Percentiles rank a stretch among this genome's conserved stretches.
phyloP scores from a whole-genome alignment of 2,113 vertebrate species.

The Coptodon bakossiorum region DNA sequence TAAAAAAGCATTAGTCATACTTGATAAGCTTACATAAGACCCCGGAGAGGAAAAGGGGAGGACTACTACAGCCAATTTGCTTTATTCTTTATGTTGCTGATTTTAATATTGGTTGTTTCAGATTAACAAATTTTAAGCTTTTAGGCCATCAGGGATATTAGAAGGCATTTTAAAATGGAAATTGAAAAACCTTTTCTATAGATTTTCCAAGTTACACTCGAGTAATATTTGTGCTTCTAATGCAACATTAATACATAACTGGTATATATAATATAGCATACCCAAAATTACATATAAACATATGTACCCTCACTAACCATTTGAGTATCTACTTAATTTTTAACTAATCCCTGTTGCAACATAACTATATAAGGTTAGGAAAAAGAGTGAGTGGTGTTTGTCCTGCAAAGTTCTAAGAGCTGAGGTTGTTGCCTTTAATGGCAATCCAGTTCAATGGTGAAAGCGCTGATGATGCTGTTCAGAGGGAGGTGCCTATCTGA shows the following conservation, averaged over 20 bases:
- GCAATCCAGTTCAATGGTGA: not conserved
- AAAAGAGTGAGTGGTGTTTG: not conserved
- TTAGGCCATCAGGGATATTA: accelerated
- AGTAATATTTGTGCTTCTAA: not conserved
- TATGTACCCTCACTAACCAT: not conserved
- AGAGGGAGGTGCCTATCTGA: slow-evolving; percentile 27
- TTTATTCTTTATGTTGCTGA: not conserved
- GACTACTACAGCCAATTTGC: not conserved
- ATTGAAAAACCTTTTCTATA: not conserved
- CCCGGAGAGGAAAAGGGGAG: no score
- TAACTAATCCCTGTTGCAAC: not conserved
- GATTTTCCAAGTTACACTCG: not conserved
- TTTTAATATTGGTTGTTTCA: not conserved
- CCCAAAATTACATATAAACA: not conserved
- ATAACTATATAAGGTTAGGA: not conserved
- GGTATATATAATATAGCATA: not conserved
- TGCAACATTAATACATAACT: not conserved
- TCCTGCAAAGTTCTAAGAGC: not conserved
- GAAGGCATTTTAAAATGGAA: not conserved
- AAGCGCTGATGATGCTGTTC: not conserved
- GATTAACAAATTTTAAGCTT: not conserved
- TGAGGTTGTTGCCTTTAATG: not conserved
- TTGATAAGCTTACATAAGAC: not conserved
- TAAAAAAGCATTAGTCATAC: not conserved
- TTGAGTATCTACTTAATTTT: not conserved